Percentiles rank a stretch among this genome's conserved stretches.
Evolutionary conservation across 2,113 vertebrate species (phyloP).

Genomic region (Bettongia penicillata): DNA sequence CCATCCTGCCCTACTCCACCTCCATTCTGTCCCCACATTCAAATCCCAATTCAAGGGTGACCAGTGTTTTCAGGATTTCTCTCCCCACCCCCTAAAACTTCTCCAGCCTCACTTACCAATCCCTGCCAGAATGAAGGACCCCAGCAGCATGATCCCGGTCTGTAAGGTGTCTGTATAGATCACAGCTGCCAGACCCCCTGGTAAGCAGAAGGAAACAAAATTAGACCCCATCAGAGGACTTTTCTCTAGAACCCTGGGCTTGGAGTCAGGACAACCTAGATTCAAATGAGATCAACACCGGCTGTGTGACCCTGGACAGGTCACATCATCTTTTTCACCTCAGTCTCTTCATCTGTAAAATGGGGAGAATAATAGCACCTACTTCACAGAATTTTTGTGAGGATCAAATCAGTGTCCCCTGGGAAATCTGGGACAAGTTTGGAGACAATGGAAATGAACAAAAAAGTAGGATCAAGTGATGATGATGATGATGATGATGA

Average conservation of each 20-base stretch:
- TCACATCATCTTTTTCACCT: not conserved
- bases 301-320: not conserved
- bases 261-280: not conserved
- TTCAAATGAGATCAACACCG: not conserved
- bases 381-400: too few species aligned
- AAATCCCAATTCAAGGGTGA: not conserved
- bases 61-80: not conserved
- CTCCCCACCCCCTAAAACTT: not conserved
- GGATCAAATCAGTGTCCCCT: too few species aligned
- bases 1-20: not conserved
- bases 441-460: too few species aligned
- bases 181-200: slow-evolving; percentile 96
- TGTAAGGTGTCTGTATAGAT: slow-evolving; percentile 99
- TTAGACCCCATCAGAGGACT: not conserved
- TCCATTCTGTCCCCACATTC: not conserved
- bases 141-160: slow-evolving; percentile 94
- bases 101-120: slow-evolving; percentile 88
- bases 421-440: too few species aligned
- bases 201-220: slow-evolving; percentile 53
- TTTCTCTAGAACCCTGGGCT: not conserved
- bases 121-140: slow-evolving; percentile 93
- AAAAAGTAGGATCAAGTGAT: too few species aligned
- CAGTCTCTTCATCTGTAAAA: not conserved
- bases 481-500: too few species aligned
- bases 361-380: not conserved